Evolutionary conservation across 2,797 vertebrate species (phyloP), one percentile per base, ranked within the genome.

Genomic region (Hirundo rustica): DNA sequence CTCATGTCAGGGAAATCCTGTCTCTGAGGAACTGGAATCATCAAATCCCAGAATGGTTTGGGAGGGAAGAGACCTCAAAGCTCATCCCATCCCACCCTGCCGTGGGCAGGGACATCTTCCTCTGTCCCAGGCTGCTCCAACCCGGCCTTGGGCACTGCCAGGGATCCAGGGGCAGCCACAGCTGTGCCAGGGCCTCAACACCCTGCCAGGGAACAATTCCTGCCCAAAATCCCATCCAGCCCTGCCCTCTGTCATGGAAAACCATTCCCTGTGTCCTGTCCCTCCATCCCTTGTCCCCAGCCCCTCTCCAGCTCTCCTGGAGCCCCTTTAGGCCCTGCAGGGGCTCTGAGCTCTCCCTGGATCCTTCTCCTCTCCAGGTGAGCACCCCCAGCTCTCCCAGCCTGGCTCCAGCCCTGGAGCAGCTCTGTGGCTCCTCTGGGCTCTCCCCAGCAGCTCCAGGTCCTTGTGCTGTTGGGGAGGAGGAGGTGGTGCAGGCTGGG

Each of bases 341-440:
- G 19, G 60, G 20, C 81, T 73, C 42, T 19, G 13, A 57, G 60
- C 4, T 73, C 34, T 84, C 44, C 36, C 51, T 74, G 70, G 30
- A 57, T 1, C 51, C 44, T 66, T 75, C 47, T 13, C 77, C 5
- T 66, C 6, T n/a, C 34, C 70, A 58, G 53, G 16, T 30, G 60
- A 50, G 5, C 61, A 3, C 6, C 13, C 51, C 71, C 70, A 65
- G 70, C 45, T 85, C 11, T 50, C 26, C 53, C 62, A 85, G 62
- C 45, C 83, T 76, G 71, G 71, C 55, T 82, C 34, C 68, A 73
- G 16, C 70, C 51, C 36, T 57, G 25, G 2, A 57, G 36, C 30
- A 85, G 3, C 53, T 75, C 53, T 0, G 0, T 0, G 16, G 4
- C 26, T 67, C 11, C 44, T 67, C 71, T 60, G 54, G 36, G 0